Percentiles rank a stretch among this genome's conserved stretches.
These are phyloP conservation scores for Pimpla rufipes DNA, from an alignment of 2,888 invertebrate species.

Conservation along the genomic window DNA sequence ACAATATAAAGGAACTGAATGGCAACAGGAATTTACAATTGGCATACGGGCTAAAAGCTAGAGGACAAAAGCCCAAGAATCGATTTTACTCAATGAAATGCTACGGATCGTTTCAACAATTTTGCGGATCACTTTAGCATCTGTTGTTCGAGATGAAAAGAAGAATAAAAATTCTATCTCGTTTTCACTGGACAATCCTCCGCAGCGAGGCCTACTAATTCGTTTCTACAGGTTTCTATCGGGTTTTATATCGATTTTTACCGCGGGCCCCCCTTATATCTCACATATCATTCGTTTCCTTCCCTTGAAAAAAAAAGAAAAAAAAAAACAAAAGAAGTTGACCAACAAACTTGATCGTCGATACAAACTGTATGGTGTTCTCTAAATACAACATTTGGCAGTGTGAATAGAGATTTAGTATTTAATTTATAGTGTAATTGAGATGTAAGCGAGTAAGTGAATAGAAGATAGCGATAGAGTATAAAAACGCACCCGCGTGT, in stretches of 20 bases:
- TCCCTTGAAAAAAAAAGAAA: conserved; percentile 52
- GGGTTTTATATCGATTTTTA: conserved; percentile 68
- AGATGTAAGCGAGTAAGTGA: conserved; percentile 38
- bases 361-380: conserved; percentile 55
- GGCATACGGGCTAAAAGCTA: conserved; percentile 45
- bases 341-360: conserved; percentile 56
- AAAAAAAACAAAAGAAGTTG: conserved; percentile 42
- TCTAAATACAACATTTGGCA: conserved; percentile 61
- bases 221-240: conserved; percentile 69
- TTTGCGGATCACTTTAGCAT: conserved; percentile 26
- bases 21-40: conserved; percentile 53
- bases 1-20: conserved; percentile 34
- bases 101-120: conserved; percentile 26
- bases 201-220: conserved; percentile 64
- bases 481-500: conserved; percentile 53
- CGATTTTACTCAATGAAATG: conserved; percentile 39
- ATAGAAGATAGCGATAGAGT: conserved; percentile 40
- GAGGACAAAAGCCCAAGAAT: conserved; percentile 41
- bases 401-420: conserved; percentile 70
- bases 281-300: conserved; percentile 70
- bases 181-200: conserved; percentile 44
- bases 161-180: conserved; percentile 44
- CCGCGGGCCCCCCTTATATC: conserved; percentile 48
- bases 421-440: conserved; percentile 66
- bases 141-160: conserved; percentile 17